Conservation (phyloP, 2,888 invertebrate genomes). For the Drosophila conformis region DNA sequence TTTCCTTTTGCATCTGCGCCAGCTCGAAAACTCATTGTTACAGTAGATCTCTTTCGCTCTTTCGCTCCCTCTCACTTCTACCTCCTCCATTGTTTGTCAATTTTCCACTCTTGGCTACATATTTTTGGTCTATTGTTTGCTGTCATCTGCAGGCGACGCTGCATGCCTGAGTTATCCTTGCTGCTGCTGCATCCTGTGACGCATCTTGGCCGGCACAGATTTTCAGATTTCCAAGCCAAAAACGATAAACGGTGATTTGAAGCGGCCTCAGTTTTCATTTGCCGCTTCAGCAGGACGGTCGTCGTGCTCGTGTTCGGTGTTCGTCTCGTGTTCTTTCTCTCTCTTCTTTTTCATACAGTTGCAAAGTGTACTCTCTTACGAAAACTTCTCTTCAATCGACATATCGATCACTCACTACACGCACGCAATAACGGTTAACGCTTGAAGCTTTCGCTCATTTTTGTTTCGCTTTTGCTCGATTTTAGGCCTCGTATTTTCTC, state of each 20-base stretch:
- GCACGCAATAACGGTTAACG: slow-evolving; percentile 36
- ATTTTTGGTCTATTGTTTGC: slow-evolving; percentile 69
- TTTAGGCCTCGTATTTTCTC: neutral
- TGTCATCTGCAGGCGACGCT: slow-evolving; percentile 68
- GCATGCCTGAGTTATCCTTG: slow-evolving; percentile 29
- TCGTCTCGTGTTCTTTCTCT: neutral
- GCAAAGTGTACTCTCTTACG: neutral
- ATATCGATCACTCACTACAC: slow-evolving; percentile 13
- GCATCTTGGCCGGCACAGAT: slow-evolving; percentile 36
- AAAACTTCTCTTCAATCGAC: neutral
- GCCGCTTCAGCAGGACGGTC: slow-evolving; percentile 63
- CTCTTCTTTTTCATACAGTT: neutral
- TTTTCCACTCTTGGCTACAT: slow-evolving; percentile 69
- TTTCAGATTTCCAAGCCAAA: slow-evolving; percentile 44
- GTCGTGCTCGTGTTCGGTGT: slow-evolving; percentile 15
- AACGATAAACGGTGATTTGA: slow-evolving; percentile 13
- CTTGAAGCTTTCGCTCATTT: slow-evolving; percentile 20
- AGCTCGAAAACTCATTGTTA: slow-evolving; percentile 45
- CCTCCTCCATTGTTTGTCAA: slow-evolving; percentile 66
- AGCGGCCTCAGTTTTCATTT: slow-evolving; percentile 53
- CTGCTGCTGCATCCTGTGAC: slow-evolving; percentile 29
- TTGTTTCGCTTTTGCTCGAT: slow-evolving; percentile 12
- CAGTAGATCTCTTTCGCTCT: slow-evolving; percentile 45
- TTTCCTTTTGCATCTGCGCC: slow-evolving; percentile 68
- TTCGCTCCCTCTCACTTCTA: slow-evolving; percentile 10